Evolutionary conservation across 2,113 vertebrate genomes (phyloP).

Genomic region (Urocolius indicus): DNA sequence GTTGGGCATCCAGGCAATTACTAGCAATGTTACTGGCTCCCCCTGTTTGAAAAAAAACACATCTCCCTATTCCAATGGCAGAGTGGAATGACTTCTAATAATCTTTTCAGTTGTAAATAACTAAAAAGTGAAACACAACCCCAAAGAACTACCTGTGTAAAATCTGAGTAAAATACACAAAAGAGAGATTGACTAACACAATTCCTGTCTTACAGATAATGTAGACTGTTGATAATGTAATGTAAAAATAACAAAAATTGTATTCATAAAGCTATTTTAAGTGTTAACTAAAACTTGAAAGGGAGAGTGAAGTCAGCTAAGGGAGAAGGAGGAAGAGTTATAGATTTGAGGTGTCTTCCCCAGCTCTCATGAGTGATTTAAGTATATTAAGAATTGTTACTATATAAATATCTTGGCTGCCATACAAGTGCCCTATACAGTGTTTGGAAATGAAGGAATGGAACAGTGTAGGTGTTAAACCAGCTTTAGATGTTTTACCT

Average conservation of each 20-base stretch:
- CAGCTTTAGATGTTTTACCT: constrained; percentile 41
- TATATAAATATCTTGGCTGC: constrained; percentile 62
- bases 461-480: constrained; percentile 43
- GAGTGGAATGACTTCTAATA: not conserved
- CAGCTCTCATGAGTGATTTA: constrained; percentile 35
- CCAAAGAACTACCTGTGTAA: not conserved
- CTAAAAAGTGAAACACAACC: not conserved
- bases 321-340: constrained; percentile 22
- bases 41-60: not conserved
- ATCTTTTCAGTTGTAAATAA: not conserved
- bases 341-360: constrained; percentile 36
- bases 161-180: not conserved
- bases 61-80: not conserved
- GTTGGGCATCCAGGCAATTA: not conserved
- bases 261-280: constrained; percentile 32
- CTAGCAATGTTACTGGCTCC: not conserved
- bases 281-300: constrained; percentile 14
- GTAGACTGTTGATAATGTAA: not conserved
- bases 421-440: constrained; percentile 56
- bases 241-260: constrained; percentile 14
- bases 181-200: not conserved
- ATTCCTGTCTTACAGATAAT: not conserved
- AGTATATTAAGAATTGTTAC: constrained; percentile 63
- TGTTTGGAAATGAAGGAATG: constrained; percentile 39
- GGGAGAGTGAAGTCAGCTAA: constrained; percentile 2